Conservation (phyloP, 2,113 vertebrate species). For the Egretta garzetta region DNA sequence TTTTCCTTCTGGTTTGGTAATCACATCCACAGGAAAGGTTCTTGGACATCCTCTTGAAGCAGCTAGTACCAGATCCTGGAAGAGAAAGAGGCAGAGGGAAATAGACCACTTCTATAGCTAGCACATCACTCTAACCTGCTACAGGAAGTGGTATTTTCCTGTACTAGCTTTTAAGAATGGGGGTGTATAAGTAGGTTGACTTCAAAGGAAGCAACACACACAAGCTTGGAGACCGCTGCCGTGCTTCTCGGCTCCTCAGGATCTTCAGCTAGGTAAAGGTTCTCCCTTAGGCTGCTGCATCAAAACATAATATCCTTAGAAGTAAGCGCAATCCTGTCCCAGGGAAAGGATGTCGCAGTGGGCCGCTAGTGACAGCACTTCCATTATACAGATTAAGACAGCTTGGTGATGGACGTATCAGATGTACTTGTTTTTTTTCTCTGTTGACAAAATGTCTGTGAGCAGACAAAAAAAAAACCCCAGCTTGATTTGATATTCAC, state of each 20-base stretch:
- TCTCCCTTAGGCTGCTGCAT: neutral
- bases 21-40: neutral
- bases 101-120: neutral
- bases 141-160: neutral
- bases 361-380: neutral
- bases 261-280: neutral
- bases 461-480: neutral
- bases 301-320: neutral
- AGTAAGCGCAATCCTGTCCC: neutral
- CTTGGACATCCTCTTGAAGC: neutral
- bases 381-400: neutral
- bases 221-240: fast-evolving
- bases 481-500: neutral
- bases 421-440: neutral
- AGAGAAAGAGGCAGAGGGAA: neutral
- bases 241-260: neutral
- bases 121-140: neutral
- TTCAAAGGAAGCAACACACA: neutral
- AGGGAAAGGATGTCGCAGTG: neutral
- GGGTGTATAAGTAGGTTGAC: neutral
- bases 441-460: neutral
- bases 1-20: neutral
- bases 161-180: neutral
- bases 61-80: neutral
- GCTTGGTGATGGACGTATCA: neutral